Conservation (phyloP, 2,888 invertebrate species). For the Abrostola tripartita region DNA sequence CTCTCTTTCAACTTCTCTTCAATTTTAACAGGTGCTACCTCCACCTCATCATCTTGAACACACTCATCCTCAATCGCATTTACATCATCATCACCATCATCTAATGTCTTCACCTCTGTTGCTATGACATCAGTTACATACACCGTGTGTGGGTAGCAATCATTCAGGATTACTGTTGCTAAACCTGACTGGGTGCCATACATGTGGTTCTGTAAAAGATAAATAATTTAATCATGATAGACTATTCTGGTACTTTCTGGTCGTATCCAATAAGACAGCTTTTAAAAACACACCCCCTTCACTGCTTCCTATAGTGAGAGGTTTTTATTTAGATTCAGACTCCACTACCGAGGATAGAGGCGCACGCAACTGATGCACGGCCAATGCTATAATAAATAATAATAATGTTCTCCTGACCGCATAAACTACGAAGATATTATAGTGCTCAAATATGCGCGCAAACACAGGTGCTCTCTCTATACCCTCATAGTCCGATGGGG, state of each 20-base stretch:
- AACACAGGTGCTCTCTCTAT: too few relatives aligned
- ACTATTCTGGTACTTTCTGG: background rate
- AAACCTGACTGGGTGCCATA: conserved; percentile 47
- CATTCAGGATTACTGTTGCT: conserved; percentile 42
- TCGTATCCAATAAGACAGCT: background rate
- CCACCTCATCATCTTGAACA: conserved; percentile 5
- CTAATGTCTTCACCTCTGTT: conserved; percentile 10
- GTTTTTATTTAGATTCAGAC: too few relatives aligned
- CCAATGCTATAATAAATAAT: too few relatives aligned
- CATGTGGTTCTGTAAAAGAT: conserved; percentile 47
- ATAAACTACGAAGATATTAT: too few relatives aligned
- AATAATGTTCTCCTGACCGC: too few relatives aligned
- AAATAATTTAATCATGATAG: background rate
- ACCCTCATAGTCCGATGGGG: too few relatives aligned
- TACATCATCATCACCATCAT: conserved; percentile 17
- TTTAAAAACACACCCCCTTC: background rate
- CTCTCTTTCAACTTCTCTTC: conserved; percentile 13
- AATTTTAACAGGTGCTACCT: conserved; percentile 16
- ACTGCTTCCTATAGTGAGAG: too few relatives aligned
- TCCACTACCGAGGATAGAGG: too few relatives aligned
- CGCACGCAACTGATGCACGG: too few relatives aligned
- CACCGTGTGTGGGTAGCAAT: conserved; percentile 39
- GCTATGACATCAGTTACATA: conserved; percentile 44
- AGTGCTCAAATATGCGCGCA: too few relatives aligned
- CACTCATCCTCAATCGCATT: background rate